phyloP scores from a whole-genome alignment of 1,140 invertebrate species.

The Drosophila carrolli region DNA sequence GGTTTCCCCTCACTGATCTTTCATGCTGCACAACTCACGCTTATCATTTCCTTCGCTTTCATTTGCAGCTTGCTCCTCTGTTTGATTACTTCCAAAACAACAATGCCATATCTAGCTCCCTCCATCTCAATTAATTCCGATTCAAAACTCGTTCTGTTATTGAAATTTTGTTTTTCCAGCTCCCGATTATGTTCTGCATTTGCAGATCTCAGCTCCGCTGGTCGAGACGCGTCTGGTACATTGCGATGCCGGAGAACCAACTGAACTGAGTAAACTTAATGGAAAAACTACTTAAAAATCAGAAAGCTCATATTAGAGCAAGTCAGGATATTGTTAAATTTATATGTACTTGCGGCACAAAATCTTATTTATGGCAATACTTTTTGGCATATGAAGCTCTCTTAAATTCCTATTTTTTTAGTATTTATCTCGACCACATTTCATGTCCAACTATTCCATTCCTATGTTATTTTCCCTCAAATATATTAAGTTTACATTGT shows the following conservation, averaged over 20 bases:
- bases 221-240: constrained; percentile 52
- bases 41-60: constrained; percentile 18
- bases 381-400: constrained; percentile 3
- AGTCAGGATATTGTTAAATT: constrained; percentile 19
- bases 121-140: constrained; percentile 1
- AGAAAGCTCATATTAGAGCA: neutral
- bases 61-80: constrained; percentile 35
- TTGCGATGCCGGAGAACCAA: constrained; percentile 32
- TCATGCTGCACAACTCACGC: neutral
- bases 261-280: constrained; percentile 59
- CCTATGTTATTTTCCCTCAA: constrained; percentile 17
- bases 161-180: constrained; percentile 42
- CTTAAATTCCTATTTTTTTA: constrained; percentile 2
- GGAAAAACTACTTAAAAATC: constrained; percentile 18
- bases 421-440: constrained; percentile 10
- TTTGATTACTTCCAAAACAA: constrained; percentile 18
- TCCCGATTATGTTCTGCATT: constrained; percentile 63
- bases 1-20: neutral
- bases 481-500: constrained; percentile 30
- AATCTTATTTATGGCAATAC: constrained; percentile 1
- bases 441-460: constrained; percentile 37
- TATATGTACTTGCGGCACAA: constrained; percentile 19
- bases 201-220: constrained; percentile 65
- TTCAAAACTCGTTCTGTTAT: neutral
- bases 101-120: constrained; percentile 5